Evolutionary conservation across 2,797 vertebrate species (phyloP).

Genomic region (Emys orbicularis): DNA sequence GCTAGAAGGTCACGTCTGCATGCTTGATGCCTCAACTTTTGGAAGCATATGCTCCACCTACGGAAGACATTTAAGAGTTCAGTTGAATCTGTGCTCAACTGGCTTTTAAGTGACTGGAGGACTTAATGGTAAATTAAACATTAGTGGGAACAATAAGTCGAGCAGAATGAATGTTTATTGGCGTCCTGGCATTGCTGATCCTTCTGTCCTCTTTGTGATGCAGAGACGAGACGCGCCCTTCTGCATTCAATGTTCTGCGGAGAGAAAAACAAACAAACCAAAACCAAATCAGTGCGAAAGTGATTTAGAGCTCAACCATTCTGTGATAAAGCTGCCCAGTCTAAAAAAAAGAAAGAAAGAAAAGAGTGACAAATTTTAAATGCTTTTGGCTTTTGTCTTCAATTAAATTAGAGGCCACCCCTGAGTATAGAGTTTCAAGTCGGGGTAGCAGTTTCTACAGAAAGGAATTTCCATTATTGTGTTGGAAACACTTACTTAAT

Average conservation of each 20-base stretch:
- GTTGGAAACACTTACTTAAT: slow-evolving; percentile 70
- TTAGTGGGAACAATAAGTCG: neutral
- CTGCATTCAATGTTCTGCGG: slow-evolving; percentile 50
- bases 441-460: slow-evolving; percentile 64
- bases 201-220: neutral
- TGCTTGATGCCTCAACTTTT: neutral
- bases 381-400: slow-evolving; percentile 49
- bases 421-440: slow-evolving; percentile 57
- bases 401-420: slow-evolving; percentile 53
- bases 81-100: neutral
- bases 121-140: slow-evolving; percentile 22
- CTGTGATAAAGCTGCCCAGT: slow-evolving; percentile 31
- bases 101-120: neutral
- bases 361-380: slow-evolving; percentile 30
- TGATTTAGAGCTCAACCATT: slow-evolving; percentile 48
- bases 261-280: slow-evolving; percentile 28
- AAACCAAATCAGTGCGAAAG: neutral
- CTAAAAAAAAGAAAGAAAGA: neutral
- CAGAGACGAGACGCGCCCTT: neutral
- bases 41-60: neutral
- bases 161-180: neutral
- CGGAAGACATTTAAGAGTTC: neutral
- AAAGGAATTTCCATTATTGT: slow-evolving; percentile 74
- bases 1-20: neutral
- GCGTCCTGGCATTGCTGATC: neutral